Evolutionary conservation across 1,140 invertebrate species (phyloP), one percentile per base, ranked within the genome.

Genomic region (Orius insidiosus): DNA sequence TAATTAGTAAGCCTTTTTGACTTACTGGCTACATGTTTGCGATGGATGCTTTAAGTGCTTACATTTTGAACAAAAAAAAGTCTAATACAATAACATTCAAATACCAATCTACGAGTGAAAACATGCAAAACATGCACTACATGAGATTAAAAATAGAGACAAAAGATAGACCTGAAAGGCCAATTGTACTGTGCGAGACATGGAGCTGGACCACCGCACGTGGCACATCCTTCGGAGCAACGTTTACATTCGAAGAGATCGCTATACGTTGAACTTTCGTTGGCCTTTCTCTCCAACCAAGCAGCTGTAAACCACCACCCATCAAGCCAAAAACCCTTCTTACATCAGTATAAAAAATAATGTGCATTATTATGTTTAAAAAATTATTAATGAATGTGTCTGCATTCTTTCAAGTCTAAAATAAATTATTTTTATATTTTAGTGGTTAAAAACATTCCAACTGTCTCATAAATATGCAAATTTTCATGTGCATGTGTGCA

Each of bases 121-220:
- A 14, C 37, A 39, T 39, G 37, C 37, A 10, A 38, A 39, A 15
- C 19, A 39, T 18, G 14, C 19, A 39, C 40, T 16, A 42, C 2
- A 2, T 2, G 11, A 30, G 8, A n/a, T 6, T 3, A 43, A 39
- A 37, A 42, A 52, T n/a, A n/a, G n/a, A n/a, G n/a, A n/a, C n/a
- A n/a, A n/a, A n/a, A n/a, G n/a, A n/a, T 54, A 58, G 67, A 85
- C 82, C 82, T 79, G 63, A 89, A 82, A 18, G 78, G 74, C 77
- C 81, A 82, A 61, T 85, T 80, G 60, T 85, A 85, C 37, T 75
- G 70, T 34, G 83, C 83, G 35, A 87, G 65, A 61, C 86, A 92
- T 1, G 84, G 83, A 51, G 79, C 72, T 1, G 74, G 72, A 30
- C 80, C 80, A 43, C 60, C 70, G 58, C 86, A 90, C 18, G 65